Conservation (phyloP, 2,113 vertebrate genomes). For the Antidorcas marsupialis region DNA sequence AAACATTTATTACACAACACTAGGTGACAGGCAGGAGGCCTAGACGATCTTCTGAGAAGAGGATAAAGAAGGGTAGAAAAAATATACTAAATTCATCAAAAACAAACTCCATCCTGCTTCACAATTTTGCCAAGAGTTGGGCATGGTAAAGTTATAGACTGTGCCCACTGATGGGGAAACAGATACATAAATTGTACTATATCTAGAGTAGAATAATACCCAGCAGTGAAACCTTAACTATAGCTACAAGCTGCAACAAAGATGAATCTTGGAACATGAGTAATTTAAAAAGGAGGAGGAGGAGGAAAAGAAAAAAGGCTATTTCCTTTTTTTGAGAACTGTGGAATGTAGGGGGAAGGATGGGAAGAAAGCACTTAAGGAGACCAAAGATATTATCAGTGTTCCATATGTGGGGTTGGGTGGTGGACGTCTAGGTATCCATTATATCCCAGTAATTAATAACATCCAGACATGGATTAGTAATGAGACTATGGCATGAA, state of each 20-base stretch:
- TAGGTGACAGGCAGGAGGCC: not conserved
- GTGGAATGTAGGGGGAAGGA: not conserved
- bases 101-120: not conserved
- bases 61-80: not conserved
- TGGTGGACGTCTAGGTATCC: not conserved
- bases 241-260: not conserved
- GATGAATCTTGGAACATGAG: not conserved
- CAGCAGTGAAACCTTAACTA: not conserved
- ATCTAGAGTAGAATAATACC: not conserved
- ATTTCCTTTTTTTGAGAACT: not conserved
- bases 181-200: not conserved
- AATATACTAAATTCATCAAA: not conserved
- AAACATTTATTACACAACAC: not conserved
- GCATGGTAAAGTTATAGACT: not conserved
- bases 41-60: not conserved
- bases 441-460: not conserved
- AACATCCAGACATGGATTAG: not conserved
- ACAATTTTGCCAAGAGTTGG: not conserved
- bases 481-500: not conserved
- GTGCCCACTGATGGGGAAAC: not conserved
- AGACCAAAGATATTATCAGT: not conserved
- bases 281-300: not conserved
- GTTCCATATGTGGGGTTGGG: not conserved
- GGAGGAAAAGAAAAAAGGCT: not conserved
- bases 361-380: not conserved